Evolutionary conservation across 2,888 invertebrate genomes (phyloP), one percentile per base, ranked within the genome.

Genomic region (Agrochola macilenta): DNA sequence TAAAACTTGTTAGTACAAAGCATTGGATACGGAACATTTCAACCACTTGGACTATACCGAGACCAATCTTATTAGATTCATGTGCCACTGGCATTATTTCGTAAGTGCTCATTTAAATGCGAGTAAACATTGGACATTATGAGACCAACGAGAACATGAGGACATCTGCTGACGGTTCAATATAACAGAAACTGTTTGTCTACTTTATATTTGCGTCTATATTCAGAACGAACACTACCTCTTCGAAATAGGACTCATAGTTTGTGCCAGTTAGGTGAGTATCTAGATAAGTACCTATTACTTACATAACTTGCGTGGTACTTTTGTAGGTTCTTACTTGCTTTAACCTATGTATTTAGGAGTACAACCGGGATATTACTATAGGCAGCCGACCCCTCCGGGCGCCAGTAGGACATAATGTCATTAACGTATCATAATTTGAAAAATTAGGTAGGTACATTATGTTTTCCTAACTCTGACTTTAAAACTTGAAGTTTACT

Each of bases 71-170:
- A 89, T 92, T 92, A 90, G 91, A 90, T 90, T 92, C 91, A 89
- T 90, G 83, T 87, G 89, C 87, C 69, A 88, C 82, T 91, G 89
- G 88, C 90, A 91, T 89, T 88, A 91, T 93, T 92, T 92, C 90
- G 88, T 91, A 94, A 93, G 90, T 89, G 89, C 90, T 93, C 90
- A 92, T 94, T 93, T 91, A 90, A 93, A 94, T 93, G 88, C 91
- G 87, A 92, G 92, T 90, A 94, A 94, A 94, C 89, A 93, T 92
- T 91, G 89, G 88, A 90, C 91, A 90, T 90, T 89, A 90, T 89
- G 87, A 89, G 88, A 88, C 88, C 88, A 91, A 89, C 88, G 83
- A 89, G 85, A 88, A 88, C 83, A 88, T 89, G 88, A 87, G 86
- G 86, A 90, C 90, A 86, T 89, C 88, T 88, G 87, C 87, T 89